phyloP scores from a whole-genome alignment of 1,140 invertebrate genomes.

The Bombus pascuorum region DNA sequence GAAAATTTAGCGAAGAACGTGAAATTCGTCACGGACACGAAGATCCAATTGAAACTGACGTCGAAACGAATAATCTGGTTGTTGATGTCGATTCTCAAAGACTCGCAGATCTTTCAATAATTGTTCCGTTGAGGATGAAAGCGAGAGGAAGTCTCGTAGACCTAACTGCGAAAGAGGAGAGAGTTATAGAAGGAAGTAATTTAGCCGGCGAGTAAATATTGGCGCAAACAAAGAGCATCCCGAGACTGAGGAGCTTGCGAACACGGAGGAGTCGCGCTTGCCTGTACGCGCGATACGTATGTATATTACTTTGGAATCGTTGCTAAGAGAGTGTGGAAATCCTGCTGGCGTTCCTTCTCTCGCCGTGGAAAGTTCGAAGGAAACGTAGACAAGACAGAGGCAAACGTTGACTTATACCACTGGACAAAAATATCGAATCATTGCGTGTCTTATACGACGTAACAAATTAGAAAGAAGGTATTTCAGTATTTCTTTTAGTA shows the following conservation, averaged over 20 bases:
- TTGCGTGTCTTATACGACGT: not conserved
- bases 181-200: slow-evolving; percentile 52
- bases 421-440: not conserved
- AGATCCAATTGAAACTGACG: not conserved
- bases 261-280: slow-evolving; percentile 25
- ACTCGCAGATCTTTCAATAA: not conserved
- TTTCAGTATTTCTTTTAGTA: not conserved
- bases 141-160: slow-evolving; percentile 17
- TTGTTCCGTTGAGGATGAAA: slow-evolving; percentile 7
- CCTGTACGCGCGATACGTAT: slow-evolving; percentile 2
- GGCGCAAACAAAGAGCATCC: slow-evolving; percentile 45
- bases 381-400: too few relatives aligned
- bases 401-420: not conserved
- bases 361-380: too few relatives aligned
- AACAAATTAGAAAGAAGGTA: not conserved
- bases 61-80: not conserved
- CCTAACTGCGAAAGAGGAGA: not conserved
- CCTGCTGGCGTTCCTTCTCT: not conserved
- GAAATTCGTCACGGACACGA: not conserved
- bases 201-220: slow-evolving; percentile 53
- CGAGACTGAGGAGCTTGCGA: not conserved
- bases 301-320: slow-evolving; percentile 23
- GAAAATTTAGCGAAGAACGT: not conserved
- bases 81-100: not conserved
- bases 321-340: too few relatives aligned